Conservation (phyloP, 2,888 invertebrate genomes). For the Bellardia bayeri region DNA sequence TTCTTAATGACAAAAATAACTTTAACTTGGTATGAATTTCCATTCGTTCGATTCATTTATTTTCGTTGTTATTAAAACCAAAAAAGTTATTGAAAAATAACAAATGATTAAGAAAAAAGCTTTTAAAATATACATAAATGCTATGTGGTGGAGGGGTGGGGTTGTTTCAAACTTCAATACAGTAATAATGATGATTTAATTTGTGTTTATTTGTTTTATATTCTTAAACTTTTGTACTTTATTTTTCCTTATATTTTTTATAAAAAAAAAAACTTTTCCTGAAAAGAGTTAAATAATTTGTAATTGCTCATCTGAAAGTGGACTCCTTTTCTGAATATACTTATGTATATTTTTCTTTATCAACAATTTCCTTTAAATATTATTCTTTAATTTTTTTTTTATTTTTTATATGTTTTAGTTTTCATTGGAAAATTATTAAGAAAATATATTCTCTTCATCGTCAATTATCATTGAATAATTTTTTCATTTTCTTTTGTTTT, state of each 20-base stretch:
- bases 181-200: slow-evolving; percentile 41
- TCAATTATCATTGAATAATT: slow-evolving; percentile 36
- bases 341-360: neutral
- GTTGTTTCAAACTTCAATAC: slow-evolving; percentile 20
- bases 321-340: slow-evolving; percentile 4
- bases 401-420: slow-evolving; percentile 19
- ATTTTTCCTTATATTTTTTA: neutral
- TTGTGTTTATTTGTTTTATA: neutral
- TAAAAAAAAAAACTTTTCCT: neutral
- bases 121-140: slow-evolving; percentile 15
- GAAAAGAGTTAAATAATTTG: slow-evolving; percentile 36
- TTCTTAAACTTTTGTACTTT: neutral
- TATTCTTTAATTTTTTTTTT: neutral
- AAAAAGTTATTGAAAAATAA: slow-evolving; percentile 46
- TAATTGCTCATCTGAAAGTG: neutral
- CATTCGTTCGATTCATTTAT: neutral
- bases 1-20: slow-evolving; percentile 27
- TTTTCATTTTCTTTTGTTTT: neutral
- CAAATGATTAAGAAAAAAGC: slow-evolving; percentile 24
- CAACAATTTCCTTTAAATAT: neutral
- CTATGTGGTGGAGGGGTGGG: no score
- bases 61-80: slow-evolving; percentile 21
- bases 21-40: neutral
- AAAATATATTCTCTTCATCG: slow-evolving; percentile 50
- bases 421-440: slow-evolving; percentile 52